phyloP scores from a whole-genome alignment of 2,797 vertebrate genomes.

The Argya squamiceps region DNA sequence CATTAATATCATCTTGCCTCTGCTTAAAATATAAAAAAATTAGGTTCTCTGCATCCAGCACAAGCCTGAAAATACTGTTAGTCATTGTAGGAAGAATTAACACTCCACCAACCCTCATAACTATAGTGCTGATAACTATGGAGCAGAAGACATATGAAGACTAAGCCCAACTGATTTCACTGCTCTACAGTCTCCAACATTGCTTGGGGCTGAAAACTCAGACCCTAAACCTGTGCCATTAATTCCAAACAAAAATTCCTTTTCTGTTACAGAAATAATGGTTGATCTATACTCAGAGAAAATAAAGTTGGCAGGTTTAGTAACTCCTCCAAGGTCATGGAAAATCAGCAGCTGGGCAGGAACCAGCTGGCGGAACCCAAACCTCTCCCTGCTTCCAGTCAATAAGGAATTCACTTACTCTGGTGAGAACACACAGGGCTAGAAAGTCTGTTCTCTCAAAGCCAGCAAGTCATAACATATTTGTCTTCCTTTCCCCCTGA shows the following conservation, averaged over 20 bases:
- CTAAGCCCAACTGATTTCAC: not conserved
- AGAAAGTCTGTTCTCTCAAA: not conserved
- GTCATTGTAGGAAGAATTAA: not conserved
- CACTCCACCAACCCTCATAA: not conserved
- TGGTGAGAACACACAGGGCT: not conserved
- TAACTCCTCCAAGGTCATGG: not conserved
- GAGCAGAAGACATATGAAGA: not conserved
- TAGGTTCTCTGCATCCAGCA: not conserved
- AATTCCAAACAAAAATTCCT: not conserved
- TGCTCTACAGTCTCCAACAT: not conserved
- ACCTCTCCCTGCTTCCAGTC: fast-evolving
- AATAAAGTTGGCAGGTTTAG: not conserved
- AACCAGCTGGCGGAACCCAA: not conserved
- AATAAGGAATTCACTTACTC: not conserved
- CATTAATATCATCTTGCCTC: not conserved
- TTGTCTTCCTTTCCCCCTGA: not conserved
- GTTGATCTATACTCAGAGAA: not conserved
- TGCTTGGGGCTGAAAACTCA: not conserved
- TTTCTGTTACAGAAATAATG: not conserved
- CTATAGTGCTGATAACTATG: not conserved
- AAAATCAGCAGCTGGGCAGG: not conserved
- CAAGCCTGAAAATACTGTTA: not conserved
- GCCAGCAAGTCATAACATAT: not conserved
- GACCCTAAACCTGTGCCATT: not conserved
- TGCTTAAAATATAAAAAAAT: not conserved